Evolutionary conservation across 2,888 invertebrate genomes (phyloP), one percentile per base, ranked within the genome.

Genomic region (Epistrophe eligans): DNA sequence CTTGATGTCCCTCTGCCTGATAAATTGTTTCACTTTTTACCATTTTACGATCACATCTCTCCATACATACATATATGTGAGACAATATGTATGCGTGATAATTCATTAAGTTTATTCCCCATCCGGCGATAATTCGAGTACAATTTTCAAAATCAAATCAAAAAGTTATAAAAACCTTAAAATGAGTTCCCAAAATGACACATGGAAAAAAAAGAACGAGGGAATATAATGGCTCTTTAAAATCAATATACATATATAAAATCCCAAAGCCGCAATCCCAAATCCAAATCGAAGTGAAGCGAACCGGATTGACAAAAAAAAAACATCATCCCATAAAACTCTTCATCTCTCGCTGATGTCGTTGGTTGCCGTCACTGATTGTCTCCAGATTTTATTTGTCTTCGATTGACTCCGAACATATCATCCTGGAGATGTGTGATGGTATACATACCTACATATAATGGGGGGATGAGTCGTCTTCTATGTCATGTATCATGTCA

Each of bases 101-200:
- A 87, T 87, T 87, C 87, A 83, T 87, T 82, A 83, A 83, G 40
- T 87, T 87, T 83, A 87, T 87, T 79, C 79, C 76, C 40, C 55
- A 32, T 55, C 28, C 79, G 79, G 76, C 76, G 87, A 87, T 87
- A 87, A 87, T 79, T 87, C 82, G 82, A 87, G 83, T 83, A 87
- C 71, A 83, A 87, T 87, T 87, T 87, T 76, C 82, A 66, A 82
- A 83, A 87, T 87, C 87, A 82, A 87, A 87, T 87, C 87, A 83
- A 87, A 87, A 87, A 79, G 87, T 79, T 87, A 83, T 87, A 83
- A 87, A 87, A 82, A 71, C 74, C 76, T 64, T 60, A 83, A 84
- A 84, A 76, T 84, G 62, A 79, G 52, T 32, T 82, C 82, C 71
- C 71, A 74, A 82, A 82, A 72, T 57, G 43, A 70, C 32, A 58